Base-by-base conservation (phyloP, 2,888 invertebrate species). In the Ennomos fuscantarius region DNA sequence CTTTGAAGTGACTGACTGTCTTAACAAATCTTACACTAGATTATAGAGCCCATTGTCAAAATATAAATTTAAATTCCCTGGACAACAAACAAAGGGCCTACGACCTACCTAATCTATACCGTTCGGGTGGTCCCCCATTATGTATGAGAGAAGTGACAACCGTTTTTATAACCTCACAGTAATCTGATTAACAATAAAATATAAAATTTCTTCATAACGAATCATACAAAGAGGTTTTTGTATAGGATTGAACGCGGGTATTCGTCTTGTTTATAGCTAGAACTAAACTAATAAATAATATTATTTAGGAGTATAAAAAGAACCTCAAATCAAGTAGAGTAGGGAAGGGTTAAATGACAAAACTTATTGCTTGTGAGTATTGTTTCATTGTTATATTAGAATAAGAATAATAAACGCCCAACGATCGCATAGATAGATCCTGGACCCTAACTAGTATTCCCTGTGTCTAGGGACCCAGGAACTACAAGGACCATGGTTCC, bases 141-240 rank as follows among this genome's bases (percentile, higher is more conserved):
- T 66, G 69, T 73, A 70, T 69, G 66, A 69, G 67, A 73, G 62
- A 65, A 73, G 67, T 73, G 78, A 81, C 83, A 77, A 67, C 67
- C 71, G 58, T 72, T 78, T 78, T 79, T 79, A 78, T 76, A 72
- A 74, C 72, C 68, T 59, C 60, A 33, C 59, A 70, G 63, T 79
- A 81, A 83, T 82, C 81, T 74, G 83, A 82, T 80, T 81, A 79
- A 74, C 69, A 76, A 77, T 78, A 82, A 80, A 79, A 71, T 73
- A 72, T 67, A 74, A 72, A 72, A 72, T 68, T 62, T 61, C 54
- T 65, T 61, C 39, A 53, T 41, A 55, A 58, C 42, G 54, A 63
- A 42, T 45, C 32, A 47, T 46, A 44, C 46, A 36, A 37, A 6
- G 24, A n/a, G 24, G 41, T 57, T 55, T 58, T 44, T 47, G 45